These are phyloP conservation scores for Scaeva pyrastri DNA, from an alignment of 2,888 invertebrate species.

Conservation along the genomic window DNA sequence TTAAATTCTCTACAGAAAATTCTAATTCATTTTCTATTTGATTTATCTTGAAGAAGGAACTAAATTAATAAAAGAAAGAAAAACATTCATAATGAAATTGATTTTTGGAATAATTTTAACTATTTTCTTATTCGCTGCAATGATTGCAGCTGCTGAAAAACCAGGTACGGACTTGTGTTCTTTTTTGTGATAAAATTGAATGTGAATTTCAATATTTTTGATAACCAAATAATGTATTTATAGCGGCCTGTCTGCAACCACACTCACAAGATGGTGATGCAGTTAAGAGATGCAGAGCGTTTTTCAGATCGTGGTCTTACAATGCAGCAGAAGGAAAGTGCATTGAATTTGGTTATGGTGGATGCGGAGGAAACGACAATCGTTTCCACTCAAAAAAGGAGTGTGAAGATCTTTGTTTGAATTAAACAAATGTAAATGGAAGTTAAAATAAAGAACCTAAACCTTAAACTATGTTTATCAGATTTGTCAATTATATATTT, in stretches of 20 bases:
- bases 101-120: conserved; percentile 21
- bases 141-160: conserved; percentile 23
- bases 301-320: neutral
- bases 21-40: neutral
- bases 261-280: neutral
- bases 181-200: too few species aligned
- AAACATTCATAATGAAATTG: neutral
- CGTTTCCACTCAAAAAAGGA: neutral
- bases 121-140: neutral
- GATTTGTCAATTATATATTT: too few species aligned
- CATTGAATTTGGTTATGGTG: conserved; percentile 10
- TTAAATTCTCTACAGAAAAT: neutral
- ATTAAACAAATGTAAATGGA: neutral
- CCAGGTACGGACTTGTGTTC: neutral
- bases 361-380: conserved; percentile 19
- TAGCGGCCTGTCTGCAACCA: conserved; percentile 21
- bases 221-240: neutral
- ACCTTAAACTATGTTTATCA: too few species aligned
- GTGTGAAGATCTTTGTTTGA: conserved; percentile 9
- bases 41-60: neutral
- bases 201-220: neutral
- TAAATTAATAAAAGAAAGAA: neutral
- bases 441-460: neutral
- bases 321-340: conserved; percentile 12
- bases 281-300: neutral